Evolutionary conservation across 2,113 vertebrate species (phyloP).

Genomic region (Neodon shergylaensis): DNA sequence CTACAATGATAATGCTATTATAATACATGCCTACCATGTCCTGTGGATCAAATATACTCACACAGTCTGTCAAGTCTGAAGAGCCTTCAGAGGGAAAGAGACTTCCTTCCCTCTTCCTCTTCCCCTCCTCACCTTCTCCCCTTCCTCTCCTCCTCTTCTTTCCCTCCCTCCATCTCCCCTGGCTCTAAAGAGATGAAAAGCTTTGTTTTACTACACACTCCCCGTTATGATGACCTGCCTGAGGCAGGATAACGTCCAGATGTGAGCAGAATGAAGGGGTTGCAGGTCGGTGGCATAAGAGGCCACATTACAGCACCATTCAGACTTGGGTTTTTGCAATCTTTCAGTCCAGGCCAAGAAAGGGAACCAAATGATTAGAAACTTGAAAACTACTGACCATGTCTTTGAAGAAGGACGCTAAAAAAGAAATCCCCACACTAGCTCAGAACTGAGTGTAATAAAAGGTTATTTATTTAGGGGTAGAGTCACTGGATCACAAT

Average conservation of each 20-base stretch:
- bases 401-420: no score
- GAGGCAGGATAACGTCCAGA: neutral
- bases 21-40: neutral
- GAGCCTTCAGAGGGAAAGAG: no score
- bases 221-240: neutral
- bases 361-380: neutral
- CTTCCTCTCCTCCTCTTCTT: no score
- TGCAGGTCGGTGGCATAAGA: neutral
- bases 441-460: no score
- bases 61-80: neutral
- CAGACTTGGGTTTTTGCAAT: neutral
- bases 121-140: neutral
- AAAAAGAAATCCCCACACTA: no score
- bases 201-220: neutral
- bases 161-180: neutral
- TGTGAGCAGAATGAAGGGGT: neutral
- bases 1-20: neutral
- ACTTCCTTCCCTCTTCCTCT: neutral
- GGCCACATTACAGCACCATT: neutral
- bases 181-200: neutral
- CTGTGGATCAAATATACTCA: slow-evolving; percentile 13
- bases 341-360: neutral
- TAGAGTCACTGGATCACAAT: no score
- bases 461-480: no score
- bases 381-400: neutral